These are phyloP conservation scores for Gopherus evgoodei DNA, from an alignment of 2,113 vertebrate species.

Conservation along the genomic window DNA sequence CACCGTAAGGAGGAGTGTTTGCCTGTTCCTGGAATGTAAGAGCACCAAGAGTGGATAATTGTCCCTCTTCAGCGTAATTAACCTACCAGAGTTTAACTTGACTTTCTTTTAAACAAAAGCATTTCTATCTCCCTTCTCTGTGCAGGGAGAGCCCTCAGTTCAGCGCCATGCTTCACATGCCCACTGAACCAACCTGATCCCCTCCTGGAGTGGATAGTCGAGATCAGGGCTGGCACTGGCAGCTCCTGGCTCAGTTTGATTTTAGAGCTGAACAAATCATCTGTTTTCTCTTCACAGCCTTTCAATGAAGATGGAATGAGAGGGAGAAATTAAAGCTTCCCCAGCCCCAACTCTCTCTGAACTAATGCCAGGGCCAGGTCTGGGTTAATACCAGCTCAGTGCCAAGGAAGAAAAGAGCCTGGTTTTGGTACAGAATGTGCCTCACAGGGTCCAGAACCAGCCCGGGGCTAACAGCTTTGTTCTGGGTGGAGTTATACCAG, in stretches of 20 bases:
- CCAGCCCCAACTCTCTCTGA: too few relatives aligned
- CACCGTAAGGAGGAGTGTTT: neutral
- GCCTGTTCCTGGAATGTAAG: neutral
- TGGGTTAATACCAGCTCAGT: too few relatives aligned
- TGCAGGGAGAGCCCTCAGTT: neutral
- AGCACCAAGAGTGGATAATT: conserved; percentile 15
- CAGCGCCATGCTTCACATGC: neutral
- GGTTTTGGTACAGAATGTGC: neutral
- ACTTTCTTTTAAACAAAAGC: neutral
- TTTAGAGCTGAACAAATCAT: too few relatives aligned
- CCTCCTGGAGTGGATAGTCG: rapidly evolving
- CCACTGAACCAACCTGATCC: rapidly evolving
- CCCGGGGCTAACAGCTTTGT: too few relatives aligned
- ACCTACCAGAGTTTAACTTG: conserved; percentile 41
- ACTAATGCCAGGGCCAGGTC: too few relatives aligned
- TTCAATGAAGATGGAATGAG: too few relatives aligned
- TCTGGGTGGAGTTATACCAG: too few relatives aligned
- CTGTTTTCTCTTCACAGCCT: too few relatives aligned
- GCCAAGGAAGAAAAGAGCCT: too few relatives aligned
- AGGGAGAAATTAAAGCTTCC: too few relatives aligned
- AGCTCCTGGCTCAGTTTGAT: too few relatives aligned
- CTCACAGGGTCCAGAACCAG: neutral
- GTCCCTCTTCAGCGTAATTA: neutral
- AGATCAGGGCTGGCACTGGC: neutral
- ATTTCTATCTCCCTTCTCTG: neutral